Conservation (phyloP, 1,140 invertebrate genomes). For the Wiebesia pumilae region DNA sequence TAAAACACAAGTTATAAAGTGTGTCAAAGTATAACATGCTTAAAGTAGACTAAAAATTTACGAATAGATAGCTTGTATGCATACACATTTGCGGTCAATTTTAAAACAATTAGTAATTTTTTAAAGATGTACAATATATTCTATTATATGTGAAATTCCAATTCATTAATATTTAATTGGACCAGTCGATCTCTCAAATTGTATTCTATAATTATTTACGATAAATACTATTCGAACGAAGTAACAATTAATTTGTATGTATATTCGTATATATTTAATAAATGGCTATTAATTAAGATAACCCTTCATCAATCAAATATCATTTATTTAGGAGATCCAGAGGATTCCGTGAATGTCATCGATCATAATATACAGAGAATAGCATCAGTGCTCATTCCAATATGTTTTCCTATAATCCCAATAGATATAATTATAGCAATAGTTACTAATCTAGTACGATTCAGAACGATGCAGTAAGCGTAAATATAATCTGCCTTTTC, state of each 20-base stretch:
- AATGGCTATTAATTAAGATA: background rate
- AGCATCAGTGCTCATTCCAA: background rate
- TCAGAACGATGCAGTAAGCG: too few relatives aligned
- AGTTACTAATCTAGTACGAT: too few relatives aligned
- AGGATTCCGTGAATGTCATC: background rate
- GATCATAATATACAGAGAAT: background rate
- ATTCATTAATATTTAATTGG: background rate
- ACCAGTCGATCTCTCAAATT: background rate
- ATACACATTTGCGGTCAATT: background rate
- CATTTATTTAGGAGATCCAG: background rate
- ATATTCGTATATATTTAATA: background rate
- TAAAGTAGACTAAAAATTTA: background rate
- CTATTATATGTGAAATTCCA: background rate
- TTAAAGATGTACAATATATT: background rate
- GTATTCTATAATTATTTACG: background rate
- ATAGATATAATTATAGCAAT: slow-evolving; percentile 26
- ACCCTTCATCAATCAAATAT: background rate
- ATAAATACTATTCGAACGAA: background rate
- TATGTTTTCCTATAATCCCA: background rate
- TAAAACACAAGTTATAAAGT: background rate
- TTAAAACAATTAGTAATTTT: background rate
- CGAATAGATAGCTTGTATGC: background rate
- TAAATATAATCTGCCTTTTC: slow-evolving; percentile 18
- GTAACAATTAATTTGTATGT: background rate
- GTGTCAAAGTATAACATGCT: background rate